Evolutionary conservation across 2,888 invertebrate species (phyloP).

Genomic region (Sycophila texana): DNA sequence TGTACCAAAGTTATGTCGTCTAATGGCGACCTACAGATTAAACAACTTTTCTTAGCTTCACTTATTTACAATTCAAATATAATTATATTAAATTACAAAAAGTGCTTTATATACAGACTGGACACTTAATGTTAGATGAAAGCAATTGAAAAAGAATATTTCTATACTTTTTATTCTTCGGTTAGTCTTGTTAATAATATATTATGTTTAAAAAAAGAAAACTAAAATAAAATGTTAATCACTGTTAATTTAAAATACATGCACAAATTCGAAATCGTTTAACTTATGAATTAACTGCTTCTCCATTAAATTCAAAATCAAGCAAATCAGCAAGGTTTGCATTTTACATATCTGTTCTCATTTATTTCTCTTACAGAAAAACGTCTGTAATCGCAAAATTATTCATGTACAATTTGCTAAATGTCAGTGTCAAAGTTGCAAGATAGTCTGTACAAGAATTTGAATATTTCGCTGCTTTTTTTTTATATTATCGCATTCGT

Average conservation of each 20-base stretch:
- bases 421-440: conserved; percentile 12
- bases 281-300: background rate
- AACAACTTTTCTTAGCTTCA: conserved; percentile 48
- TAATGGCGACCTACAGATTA: conserved; percentile 67
- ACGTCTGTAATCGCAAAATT: conserved; percentile 3
- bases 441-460: background rate
- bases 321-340: background rate
- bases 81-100: background rate
- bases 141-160: too few relatives aligned
- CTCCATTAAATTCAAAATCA: background rate
- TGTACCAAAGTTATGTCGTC: conserved; percentile 73
- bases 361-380: conserved; percentile 25
- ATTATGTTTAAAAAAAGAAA: background rate
- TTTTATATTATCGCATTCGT: too few relatives aligned
- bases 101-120: background rate
- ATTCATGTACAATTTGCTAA: conserved; percentile 13
- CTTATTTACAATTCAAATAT: background rate
- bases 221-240: background rate
- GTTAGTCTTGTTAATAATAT: background rate
- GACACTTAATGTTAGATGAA: too few relatives aligned
- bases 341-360: conserved; percentile 21
- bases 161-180: too few relatives aligned
- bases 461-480: background rate
- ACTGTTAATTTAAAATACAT: conserved; percentile 17
- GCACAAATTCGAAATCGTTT: conserved; percentile 3